A percentile compares a stretch with the other conserved stretches of the same genome.
Evolutionary conservation across 2,113 vertebrate species (phyloP).

Genomic region (Vireo altiloquus): DNA sequence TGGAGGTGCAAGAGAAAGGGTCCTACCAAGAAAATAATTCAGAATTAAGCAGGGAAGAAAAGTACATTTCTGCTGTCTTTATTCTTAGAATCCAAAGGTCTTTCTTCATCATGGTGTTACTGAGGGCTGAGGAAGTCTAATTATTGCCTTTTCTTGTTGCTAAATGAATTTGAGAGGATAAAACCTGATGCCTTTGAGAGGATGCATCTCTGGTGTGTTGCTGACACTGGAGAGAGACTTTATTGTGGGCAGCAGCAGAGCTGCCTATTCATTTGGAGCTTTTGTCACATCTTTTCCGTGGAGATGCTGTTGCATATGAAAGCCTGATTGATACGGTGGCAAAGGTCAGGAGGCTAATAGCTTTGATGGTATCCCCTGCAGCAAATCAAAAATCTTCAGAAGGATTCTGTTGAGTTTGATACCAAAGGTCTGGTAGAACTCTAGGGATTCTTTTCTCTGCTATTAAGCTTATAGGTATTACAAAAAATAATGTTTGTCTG

Average conservation of each 20-base stretch:
- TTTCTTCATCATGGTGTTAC: not conserved
- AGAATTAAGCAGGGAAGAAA: not conserved
- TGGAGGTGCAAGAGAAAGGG: not conserved
- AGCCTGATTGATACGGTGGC: not conserved
- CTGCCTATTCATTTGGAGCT: not conserved
- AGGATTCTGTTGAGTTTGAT: not conserved
- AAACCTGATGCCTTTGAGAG: not conserved
- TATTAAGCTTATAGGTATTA: not conserved
- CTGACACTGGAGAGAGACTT: not conserved
- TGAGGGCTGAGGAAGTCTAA: not conserved
- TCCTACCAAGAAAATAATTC: not conserved
- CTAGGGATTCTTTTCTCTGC: not conserved
- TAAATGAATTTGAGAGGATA: not conserved
- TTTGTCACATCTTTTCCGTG: not conserved
- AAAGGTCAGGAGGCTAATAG: not conserved
- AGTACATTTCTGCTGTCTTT: not conserved
- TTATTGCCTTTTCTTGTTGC: not conserved
- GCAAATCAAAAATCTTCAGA: not conserved
- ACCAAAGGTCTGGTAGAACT: not conserved
- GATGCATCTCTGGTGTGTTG: not conserved
- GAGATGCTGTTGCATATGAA: not conserved
- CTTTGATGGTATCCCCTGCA: not conserved
- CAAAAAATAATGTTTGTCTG: constrained; percentile 5
- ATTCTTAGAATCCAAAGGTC: not conserved
- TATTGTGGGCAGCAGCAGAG: not conserved